These are phyloP conservation scores for Lampropteryx suffumata DNA, from an alignment of 2,888 invertebrate genomes.

Conservation along the genomic window DNA sequence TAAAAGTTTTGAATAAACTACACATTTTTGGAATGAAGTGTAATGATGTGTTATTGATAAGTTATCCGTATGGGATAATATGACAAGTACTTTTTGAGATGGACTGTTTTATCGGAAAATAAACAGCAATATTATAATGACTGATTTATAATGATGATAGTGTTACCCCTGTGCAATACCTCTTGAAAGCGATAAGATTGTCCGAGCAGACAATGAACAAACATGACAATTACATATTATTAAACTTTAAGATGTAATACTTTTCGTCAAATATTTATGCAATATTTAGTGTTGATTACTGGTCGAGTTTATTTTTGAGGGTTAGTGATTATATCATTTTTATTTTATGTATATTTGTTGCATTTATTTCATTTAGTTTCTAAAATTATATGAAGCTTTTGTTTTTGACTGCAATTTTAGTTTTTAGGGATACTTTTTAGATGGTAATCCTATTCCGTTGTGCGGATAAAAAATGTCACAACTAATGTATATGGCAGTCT, in stretches of 20 bases:
- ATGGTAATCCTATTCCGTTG: constrained; percentile 10
- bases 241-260: no score
- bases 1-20: no score
- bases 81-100: background rate
- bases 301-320: constrained; percentile 41
- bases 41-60: background rate
- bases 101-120: background rate
- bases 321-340: constrained; percentile 45
- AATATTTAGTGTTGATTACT: constrained; percentile 36
- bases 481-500: constrained; percentile 14
- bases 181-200: background rate
- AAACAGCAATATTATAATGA: constrained; percentile 10
- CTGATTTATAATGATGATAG: constrained; percentile 8
- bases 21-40: background rate
- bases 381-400: constrained; percentile 32
- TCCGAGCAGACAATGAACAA: constrained; percentile 26
- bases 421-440: constrained; percentile 34
- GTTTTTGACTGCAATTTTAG: constrained; percentile 54
- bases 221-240: constrained; percentile 23
- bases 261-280: constrained; percentile 30
- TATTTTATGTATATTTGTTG: constrained; percentile 72
- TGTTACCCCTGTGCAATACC: constrained; percentile 3
- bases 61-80: constrained; percentile 1
- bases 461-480: constrained; percentile 42
- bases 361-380: constrained; percentile 65